Conservation (phyloP, 2,888 invertebrate species). For the Drosophila kokeensis region DNA sequence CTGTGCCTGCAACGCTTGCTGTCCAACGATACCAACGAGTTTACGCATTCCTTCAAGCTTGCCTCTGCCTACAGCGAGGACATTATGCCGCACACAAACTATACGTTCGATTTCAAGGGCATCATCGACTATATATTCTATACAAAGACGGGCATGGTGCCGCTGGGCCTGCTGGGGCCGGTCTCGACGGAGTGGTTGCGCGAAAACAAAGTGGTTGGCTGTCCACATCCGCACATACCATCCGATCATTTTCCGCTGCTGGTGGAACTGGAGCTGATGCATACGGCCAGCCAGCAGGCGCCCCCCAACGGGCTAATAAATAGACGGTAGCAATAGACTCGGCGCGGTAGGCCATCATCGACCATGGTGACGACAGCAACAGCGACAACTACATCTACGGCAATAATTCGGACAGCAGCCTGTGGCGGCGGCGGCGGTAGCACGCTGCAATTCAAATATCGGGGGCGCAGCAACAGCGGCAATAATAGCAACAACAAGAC, state of each 20-base stretch:
- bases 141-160: slow-evolving; percentile 97
- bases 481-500: slow-evolving; percentile 21
- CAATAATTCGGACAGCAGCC: slow-evolving; percentile 22
- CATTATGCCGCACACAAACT: slow-evolving; percentile 99
- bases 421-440: slow-evolving; percentile 26
- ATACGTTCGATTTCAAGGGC: slow-evolving; percentile 99
- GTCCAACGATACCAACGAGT: slow-evolving; percentile 94
- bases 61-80: slow-evolving; percentile 97
- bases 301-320: slow-evolving; percentile 92
- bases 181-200: slow-evolving; percentile 96
- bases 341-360: slow-evolving; percentile 68
- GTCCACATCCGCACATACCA: slow-evolving; percentile 98
- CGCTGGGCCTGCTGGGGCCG: slow-evolving; percentile 97
- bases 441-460: slow-evolving; percentile 25
- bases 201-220: slow-evolving; percentile 98
- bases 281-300: slow-evolving; percentile 89
- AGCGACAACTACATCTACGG: slow-evolving; percentile 40
- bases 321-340: slow-evolving; percentile 91
- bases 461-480: slow-evolving; percentile 37
- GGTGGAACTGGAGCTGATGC: slow-evolving; percentile 95
- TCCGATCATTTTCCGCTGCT: slow-evolving; percentile 97
- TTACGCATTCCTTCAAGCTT: slow-evolving; percentile 98
- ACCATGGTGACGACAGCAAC: slow-evolving; percentile 53
- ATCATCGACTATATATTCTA: slow-evolving; percentile 99
- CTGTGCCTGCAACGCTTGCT: slow-evolving; percentile 95